Percentiles rank a stretch among this genome's conserved stretches.
Conservation (phyloP, 1,140 invertebrate species). For the Zaprionus ornatus region DNA sequence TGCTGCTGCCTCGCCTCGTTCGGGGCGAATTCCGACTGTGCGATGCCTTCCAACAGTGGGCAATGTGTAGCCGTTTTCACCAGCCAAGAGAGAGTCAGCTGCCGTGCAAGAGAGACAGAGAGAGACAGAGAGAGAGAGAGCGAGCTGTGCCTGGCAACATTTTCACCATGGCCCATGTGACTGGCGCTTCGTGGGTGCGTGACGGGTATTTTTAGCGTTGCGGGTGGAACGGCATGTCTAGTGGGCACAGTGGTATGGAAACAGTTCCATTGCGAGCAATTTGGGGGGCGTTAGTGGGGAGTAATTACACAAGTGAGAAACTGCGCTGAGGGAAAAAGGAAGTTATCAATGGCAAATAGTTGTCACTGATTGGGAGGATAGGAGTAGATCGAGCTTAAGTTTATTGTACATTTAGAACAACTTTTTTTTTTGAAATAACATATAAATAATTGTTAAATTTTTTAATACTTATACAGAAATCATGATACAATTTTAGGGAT, state of each 20-base stretch:
- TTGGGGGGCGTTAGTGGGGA: neutral
- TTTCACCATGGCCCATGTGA: slow-evolving; percentile 75
- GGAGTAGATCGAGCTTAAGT: neutral
- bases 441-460: no score
- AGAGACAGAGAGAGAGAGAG: slow-evolving; percentile 35
- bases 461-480: no score
- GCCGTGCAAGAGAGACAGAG: slow-evolving; percentile 17
- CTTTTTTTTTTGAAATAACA: no score
- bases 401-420: neutral
- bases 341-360: neutral
- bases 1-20: slow-evolving; percentile 70
- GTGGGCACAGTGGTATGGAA: slow-evolving; percentile 49
- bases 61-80: slow-evolving; percentile 28
- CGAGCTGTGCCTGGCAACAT: slow-evolving; percentile 40
- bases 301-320: neutral
- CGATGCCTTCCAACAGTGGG: slow-evolving; percentile 15
- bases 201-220: slow-evolving; percentile 70
- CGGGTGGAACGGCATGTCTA: slow-evolving; percentile 62
- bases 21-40: slow-evolving; percentile 73
- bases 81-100: slow-evolving; percentile 1
- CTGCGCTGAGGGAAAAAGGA: neutral
- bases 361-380: neutral
- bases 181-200: slow-evolving; percentile 58
- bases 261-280: neutral
- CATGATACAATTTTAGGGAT: no score